Percentiles rank a stretch among this genome's conserved stretches.
Conservation (phyloP, 1,140 invertebrate genomes). For the Rhyacophila brunnea region DNA sequence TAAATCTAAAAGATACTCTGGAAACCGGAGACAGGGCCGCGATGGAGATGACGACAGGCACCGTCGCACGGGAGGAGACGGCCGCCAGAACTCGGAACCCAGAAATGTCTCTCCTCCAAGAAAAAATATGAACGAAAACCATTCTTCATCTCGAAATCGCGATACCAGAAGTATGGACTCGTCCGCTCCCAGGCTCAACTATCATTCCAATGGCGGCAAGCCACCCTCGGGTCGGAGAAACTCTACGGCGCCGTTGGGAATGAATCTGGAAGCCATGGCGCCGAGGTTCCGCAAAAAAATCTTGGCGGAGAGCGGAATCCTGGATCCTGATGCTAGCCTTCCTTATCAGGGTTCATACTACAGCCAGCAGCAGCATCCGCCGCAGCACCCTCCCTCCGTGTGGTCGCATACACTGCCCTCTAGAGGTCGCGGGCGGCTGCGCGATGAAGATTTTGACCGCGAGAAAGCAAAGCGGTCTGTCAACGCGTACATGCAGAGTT, state of each 20-base stretch:
- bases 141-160: conserved; percentile 42
- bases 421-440: conserved; percentile 47
- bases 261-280: conserved; percentile 52
- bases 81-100: conserved; percentile 48
- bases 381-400: conserved; percentile 40
- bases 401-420: conserved; percentile 53
- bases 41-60: conserved; percentile 13
- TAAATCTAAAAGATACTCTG: conserved; percentile 23
- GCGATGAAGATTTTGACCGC: conserved; percentile 50
- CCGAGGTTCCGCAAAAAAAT: conserved; percentile 53
- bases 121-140: conserved; percentile 41
- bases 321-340: conserved; percentile 12
- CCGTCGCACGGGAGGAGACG: conserved; percentile 40
- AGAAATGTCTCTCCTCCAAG: conserved; percentile 46
- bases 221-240: conserved; percentile 52
- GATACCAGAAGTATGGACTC: conserved; percentile 55
- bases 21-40: conserved; percentile 17
- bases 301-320: conserved; percentile 48
- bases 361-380: conserved; percentile 14
- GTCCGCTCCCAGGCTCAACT: conserved; percentile 41
- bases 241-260: conserved; percentile 43
- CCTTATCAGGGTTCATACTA: conserved; percentile 17
- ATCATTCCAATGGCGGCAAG: conserved; percentile 45
- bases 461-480: conserved; percentile 44
- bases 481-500: conserved; percentile 45